Evolutionary conservation across 2,797 vertebrate genomes (phyloP).

Genomic region (Buceros bicornis): DNA sequence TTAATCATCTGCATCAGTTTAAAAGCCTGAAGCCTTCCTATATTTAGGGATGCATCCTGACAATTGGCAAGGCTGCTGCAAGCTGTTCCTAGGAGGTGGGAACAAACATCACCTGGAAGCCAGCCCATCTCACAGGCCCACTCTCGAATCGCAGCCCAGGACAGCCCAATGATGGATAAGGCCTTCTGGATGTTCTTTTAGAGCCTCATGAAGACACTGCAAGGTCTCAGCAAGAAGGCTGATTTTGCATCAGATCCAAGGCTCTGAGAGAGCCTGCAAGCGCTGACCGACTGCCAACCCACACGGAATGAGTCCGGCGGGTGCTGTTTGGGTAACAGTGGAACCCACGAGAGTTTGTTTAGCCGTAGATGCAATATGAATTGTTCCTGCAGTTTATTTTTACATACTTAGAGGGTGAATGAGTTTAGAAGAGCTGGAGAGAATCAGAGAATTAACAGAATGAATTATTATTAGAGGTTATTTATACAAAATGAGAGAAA

Average conservation of each 20-base stretch:
- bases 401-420: neutral
- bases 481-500: conserved; percentile 10
- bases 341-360: conserved; percentile 25
- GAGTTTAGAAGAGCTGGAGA: neutral
- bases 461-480: neutral
- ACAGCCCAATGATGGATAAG: neutral
- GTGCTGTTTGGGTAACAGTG: neutral
- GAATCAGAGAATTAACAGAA: neutral
- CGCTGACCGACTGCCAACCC: conserved; percentile 22
- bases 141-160: neutral
- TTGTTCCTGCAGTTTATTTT: conserved; percentile 55
- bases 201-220: neutral
- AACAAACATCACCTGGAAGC: conserved; percentile 26
- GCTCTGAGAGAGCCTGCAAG: neutral
- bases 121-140: conserved; percentile 1
- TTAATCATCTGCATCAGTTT: conserved; percentile 10
- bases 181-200: neutral
- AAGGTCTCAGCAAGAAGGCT: neutral
- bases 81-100: neutral
- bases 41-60: conserved; percentile 23
- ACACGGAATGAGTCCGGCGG: neutral
- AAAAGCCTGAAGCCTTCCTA: conserved; percentile 18
- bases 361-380: neutral
- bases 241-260: conserved; percentile 1
- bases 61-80: conserved; percentile 41